Evolutionary conservation across 2,888 invertebrate genomes (phyloP), one percentile per base, ranked within the genome.

Genomic region (Drosophila anceps): DNA sequence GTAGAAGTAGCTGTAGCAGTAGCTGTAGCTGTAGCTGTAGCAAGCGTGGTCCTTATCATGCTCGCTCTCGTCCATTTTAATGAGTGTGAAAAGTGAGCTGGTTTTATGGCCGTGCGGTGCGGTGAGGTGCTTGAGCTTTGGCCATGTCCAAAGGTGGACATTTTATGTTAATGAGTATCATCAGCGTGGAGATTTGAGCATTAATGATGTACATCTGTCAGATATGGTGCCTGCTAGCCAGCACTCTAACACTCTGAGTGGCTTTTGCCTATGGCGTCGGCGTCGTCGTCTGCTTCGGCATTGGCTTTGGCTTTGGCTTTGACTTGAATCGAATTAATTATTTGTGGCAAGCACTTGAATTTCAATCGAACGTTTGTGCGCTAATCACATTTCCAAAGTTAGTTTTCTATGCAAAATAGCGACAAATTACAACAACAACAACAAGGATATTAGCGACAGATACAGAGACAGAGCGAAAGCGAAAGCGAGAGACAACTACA

Each of bases 81-180:
- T 85, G 90, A 85, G 81, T 85, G 90, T 76, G 90, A 88, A 85
- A 85, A 87, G 81, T 85, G 90, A 89, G 83, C 75, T 78, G 81
- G 68, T 81, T 85, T 90, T 88, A 84, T 89, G 77, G 69, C 68
- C 12, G 39, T 31, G 29, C 29, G 48, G 15, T 31, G 48, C n/a
- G 29, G 5, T 29, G 29, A n/a, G 48, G 18, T 18, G 29, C 69
- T 54, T 48, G 46, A 43, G 37, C 51, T 43, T 39, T 50, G 43
- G 50, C 51, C 59, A 67, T 53, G 81, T 81, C 65, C 88, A 90
- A 81, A 88, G 82, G 85, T 78, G 74, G 69, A 67, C 61, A 68
- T 78, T 85, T 88, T 82, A 85, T 90, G 90, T 82, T 87, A 89
- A 85, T 86, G 84, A 84, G 84, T 82, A 84, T 79, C 84, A 84